phyloP scores from a whole-genome alignment of 2,888 invertebrate genomes.

The Sinotaia quadrata region DNA sequence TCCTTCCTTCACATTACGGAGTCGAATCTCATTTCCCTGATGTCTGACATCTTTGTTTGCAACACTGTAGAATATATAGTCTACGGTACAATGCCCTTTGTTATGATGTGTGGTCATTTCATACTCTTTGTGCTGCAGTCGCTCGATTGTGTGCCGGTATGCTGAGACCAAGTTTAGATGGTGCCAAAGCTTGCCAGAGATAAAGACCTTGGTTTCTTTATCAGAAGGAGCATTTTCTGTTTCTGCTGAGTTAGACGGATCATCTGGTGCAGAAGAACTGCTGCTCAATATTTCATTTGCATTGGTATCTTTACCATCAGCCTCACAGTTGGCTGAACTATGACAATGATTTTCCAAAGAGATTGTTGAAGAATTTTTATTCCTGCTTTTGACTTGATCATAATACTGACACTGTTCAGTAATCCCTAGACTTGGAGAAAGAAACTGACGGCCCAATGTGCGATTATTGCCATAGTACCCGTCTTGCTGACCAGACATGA shows the following conservation, averaged over 20 bases:
- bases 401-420: constrained; percentile 73
- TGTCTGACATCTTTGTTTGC: constrained; percentile 32
- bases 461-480: constrained; percentile 44
- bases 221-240: not conserved
- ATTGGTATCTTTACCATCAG: too few species aligned
- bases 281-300: too few species aligned
- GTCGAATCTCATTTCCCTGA: constrained; percentile 27
- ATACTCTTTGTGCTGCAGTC: constrained; percentile 64
- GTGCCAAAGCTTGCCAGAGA: constrained; percentile 79
- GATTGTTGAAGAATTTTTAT: not conserved
- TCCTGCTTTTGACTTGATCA: not conserved
- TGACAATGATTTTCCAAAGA: not conserved
- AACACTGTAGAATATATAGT: constrained; percentile 87
- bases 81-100: constrained; percentile 80
- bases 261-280: constrained; percentile 59
- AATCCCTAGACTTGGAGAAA: constrained; percentile 72
- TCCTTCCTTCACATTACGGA: constrained; percentile 65
- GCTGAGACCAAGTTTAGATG: constrained; percentile 80
- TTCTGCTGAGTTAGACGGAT: not conserved
- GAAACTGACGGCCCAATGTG: constrained; percentile 34
- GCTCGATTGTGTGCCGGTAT: constrained; percentile 76
- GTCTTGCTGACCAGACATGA: constrained; percentile 71
- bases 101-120: constrained; percentile 88
- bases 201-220: too few species aligned
- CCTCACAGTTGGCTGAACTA: not conserved